A percentile compares a stretch with the other conserved stretches of the same genome.
Conservation (phyloP, 2,888 invertebrate genomes). For the Augochlorella aurata region DNA sequence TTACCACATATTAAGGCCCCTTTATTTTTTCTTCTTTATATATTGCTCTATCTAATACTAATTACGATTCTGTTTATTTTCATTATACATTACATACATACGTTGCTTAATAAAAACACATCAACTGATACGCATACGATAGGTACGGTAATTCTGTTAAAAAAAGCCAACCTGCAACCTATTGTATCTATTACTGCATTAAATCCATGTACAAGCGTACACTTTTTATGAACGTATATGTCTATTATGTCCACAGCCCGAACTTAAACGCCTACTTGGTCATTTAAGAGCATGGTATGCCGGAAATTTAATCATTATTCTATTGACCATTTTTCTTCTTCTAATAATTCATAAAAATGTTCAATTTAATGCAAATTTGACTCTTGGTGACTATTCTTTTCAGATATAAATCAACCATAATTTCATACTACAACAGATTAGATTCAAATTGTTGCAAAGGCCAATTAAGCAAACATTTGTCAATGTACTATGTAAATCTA, state of each 20-base stretch:
- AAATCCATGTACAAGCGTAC: constrained; percentile 41
- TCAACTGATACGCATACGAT: constrained; percentile 56
- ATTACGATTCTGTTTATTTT: constrained; percentile 61
- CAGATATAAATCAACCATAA: constrained; percentile 10
- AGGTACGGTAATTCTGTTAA: constrained; percentile 50
- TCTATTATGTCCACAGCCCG: constrained; percentile 64
- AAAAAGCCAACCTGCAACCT: constrained; percentile 32
- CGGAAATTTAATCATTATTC: constrained; percentile 34
- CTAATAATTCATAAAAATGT: constrained; percentile 1
- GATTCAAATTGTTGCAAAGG: constrained; percentile 39
- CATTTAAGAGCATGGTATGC: constrained; percentile 53
- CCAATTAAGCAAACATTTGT: constrained; percentile 26
- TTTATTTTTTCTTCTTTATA: constrained; percentile 59
- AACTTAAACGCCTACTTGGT: constrained; percentile 63
- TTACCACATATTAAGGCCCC: constrained; percentile 74
- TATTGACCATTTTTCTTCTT: constrained; percentile 24
- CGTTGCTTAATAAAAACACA: constrained; percentile 64
- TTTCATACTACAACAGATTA: constrained; percentile 27
- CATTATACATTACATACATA: constrained; percentile 66
- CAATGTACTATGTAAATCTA: constrained; percentile 44
- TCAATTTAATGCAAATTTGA: background rate
- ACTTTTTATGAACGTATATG: constrained; percentile 49
- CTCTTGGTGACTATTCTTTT: background rate
- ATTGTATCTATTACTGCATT: constrained; percentile 50
- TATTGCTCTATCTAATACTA: constrained; percentile 65